phyloP scores from a whole-genome alignment of 2,797 vertebrate species.

The Amniataba percoides region DNA sequence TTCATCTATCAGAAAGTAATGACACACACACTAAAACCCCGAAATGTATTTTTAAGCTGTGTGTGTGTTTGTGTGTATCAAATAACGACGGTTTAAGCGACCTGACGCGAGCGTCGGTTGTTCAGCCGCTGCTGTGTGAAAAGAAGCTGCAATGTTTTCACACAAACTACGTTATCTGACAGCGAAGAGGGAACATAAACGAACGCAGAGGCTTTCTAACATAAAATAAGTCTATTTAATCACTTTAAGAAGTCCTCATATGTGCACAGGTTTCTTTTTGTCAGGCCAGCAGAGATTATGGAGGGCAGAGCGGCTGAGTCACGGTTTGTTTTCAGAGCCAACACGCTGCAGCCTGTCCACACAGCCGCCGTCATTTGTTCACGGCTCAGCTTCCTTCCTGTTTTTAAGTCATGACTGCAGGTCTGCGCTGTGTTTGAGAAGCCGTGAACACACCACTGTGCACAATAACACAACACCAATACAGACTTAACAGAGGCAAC shows the following conservation, averaged over 20 bases:
- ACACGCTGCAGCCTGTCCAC: conserved; percentile 23
- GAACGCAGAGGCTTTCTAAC: neutral
- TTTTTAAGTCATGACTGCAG: neutral
- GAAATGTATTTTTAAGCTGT: no score
- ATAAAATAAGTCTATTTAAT: neutral
- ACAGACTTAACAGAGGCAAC: no score
- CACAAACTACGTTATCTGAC: neutral
- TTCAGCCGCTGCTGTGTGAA: neutral
- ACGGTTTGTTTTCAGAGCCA: conserved; percentile 2
- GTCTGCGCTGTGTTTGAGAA: neutral
- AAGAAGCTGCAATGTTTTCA: neutral
- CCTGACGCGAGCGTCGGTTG: neutral
- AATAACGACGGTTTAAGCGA: neutral
- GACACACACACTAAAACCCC: neutral
- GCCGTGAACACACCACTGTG: no score
- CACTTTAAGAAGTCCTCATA: neutral
- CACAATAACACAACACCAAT: no score
- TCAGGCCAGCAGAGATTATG: neutral
- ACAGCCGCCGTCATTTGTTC: conserved; percentile 39
- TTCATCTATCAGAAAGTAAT: neutral
- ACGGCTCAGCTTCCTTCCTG: conserved; percentile 26
- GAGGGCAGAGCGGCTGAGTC: conserved; percentile 4
- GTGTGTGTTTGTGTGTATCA: neutral
- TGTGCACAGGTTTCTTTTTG: neutral
- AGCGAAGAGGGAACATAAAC: no score